Base-by-base conservation (phyloP, 2,888 invertebrate species). In the Diogma glabrata region DNA sequence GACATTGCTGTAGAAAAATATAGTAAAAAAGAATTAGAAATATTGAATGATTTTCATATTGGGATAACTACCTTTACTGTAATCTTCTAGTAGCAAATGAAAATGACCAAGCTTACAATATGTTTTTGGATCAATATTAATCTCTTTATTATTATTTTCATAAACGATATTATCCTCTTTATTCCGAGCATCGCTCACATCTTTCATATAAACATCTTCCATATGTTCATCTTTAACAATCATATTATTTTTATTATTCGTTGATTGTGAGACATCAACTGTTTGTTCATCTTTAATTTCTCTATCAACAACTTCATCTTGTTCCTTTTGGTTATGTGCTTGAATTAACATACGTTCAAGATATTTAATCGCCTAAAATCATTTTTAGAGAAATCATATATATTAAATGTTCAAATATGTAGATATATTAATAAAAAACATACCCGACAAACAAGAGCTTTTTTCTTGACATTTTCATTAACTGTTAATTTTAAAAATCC, bases 31-130 rank as follows among this genome's bases (percentile, higher is more conserved):
- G 51, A 50, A 10, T 38, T 38, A 28, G n/a, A 16, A 52, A 33
- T 19, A 26, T 30, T 40, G 12, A 10, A 38, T n/a, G n/a, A n/a
- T n/a, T n/a, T n/a, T n/a, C n/a, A 16, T 23, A 24, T 16, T 19
- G 9, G 17, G 12, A 26, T 12, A 50, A 55, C 60, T 75, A 95
- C 96, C 94, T 87, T 95, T 94, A 24, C 85, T 78, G 75, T 87
- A 95, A 65, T 97, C 92, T 69, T 92, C 92, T 16, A 95, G 73
- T 2, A 97, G 75, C 26, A 97, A 76, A 71, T 95, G 91, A 63
- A 96, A 87, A 73, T 97, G 96, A 3, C 97, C 97, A 51, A 97
- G 73, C 72, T 94, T 92, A 64, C 93, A 91, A 70, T 87, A 95
- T 3, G 94, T 89, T 67, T 88, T 85, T 1, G 90, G 87, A 70